Evolutionary conservation across 2,888 invertebrate genomes (phyloP).

Genomic region (Hyppa rectilinea): DNA sequence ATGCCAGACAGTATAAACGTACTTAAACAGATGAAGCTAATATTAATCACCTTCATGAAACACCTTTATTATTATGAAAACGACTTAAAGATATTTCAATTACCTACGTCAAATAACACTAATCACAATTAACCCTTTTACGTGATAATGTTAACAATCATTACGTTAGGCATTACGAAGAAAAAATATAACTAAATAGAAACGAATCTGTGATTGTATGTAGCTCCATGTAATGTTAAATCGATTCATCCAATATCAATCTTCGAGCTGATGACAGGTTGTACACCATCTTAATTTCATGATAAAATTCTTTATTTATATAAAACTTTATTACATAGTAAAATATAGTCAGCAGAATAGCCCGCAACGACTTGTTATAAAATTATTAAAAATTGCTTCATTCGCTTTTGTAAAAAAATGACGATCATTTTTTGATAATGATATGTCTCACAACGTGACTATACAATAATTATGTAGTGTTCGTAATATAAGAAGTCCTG

Average conservation of each 20-base stretch:
- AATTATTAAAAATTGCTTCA: constrained; percentile 58
- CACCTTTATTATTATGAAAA: constrained; percentile 10
- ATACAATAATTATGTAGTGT: constrained; percentile 60
- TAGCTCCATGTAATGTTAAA: constrained; percentile 84
- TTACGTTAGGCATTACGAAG: not conserved
- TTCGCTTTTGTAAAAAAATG: constrained; percentile 48
- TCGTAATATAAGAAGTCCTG: constrained; percentile 70
- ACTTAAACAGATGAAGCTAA: constrained; percentile 22
- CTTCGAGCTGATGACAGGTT: constrained; percentile 85
- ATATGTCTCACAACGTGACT: constrained; percentile 57
- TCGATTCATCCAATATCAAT: constrained; percentile 74
- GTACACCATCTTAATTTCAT: constrained; percentile 72
- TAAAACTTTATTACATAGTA: constrained; percentile 84
- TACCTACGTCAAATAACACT: not conserved
- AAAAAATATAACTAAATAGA: not conserved
- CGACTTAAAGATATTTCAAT: constrained; percentile 22
- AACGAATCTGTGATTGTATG: constrained; percentile 72
- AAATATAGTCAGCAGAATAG: constrained; percentile 68
- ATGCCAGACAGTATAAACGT: constrained; percentile 60
- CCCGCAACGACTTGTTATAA: constrained; percentile 62
- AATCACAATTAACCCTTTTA: not conserved
- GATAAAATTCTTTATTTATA: constrained; percentile 83
- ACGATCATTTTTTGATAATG: constrained; percentile 51
- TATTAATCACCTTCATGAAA: constrained; percentile 13
- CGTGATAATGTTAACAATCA: not conserved